A percentile compares a stretch with the other conserved stretches of the same genome.
These are phyloP conservation scores for Leptopterna dolabrata DNA, from an alignment of 2,888 invertebrate species.

Conservation along the genomic window DNA sequence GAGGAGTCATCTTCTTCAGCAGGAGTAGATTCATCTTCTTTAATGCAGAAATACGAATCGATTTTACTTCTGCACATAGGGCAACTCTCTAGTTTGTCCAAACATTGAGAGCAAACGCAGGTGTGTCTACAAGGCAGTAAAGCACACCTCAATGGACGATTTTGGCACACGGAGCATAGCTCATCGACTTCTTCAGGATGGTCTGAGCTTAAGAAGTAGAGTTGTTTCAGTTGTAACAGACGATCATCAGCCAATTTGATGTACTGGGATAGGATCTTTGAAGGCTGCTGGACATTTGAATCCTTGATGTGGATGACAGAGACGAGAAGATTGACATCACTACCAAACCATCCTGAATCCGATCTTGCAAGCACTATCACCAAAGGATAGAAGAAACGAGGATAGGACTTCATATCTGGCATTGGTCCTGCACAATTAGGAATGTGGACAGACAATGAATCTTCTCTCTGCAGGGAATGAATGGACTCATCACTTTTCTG, in stretches of 20 bases:
- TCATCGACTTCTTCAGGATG: not conserved
- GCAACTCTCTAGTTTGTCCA: not conserved
- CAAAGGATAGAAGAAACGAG: not conserved
- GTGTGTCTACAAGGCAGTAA: constrained; percentile 5
- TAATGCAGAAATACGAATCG: not conserved
- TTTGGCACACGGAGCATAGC: not conserved
- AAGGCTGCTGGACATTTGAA: not conserved
- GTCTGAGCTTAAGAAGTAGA: not conserved
- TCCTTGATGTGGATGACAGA: not conserved
- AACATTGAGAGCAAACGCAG: not conserved
- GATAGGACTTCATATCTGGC: not conserved
- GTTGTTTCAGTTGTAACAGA: not conserved
- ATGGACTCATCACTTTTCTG: not conserved
- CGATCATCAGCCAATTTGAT: constrained; percentile 16
- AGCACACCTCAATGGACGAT: not conserved
- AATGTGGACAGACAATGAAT: not conserved
- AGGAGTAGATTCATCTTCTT: not conserved
- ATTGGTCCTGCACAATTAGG: not conserved
- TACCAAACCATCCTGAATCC: not conserved
- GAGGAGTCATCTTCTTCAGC: not conserved
- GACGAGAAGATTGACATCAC: not conserved
- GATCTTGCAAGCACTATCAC: not conserved
- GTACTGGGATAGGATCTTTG: not conserved
- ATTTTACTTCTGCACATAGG: constrained; percentile 1
- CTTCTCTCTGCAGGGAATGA: not conserved